Evolutionary conservation across 2,888 invertebrate species (phyloP).

Genomic region (Catocala nupta): DNA sequence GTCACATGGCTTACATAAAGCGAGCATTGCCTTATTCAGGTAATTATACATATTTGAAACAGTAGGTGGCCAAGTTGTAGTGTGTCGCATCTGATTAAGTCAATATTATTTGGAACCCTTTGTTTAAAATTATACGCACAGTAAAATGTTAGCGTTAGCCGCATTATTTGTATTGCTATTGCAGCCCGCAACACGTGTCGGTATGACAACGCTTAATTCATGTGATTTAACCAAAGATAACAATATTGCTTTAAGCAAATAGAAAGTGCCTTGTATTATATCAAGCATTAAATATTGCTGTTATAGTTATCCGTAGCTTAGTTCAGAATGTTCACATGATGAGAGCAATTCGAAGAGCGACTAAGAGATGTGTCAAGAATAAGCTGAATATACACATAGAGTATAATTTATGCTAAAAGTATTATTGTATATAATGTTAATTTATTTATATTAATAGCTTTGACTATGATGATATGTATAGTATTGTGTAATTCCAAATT

Average conservation of each 20-base stretch:
- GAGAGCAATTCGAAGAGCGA: constrained; percentile 19
- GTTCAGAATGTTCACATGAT: constrained; percentile 34
- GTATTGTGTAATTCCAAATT: constrained; percentile 59
- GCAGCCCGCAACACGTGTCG: constrained; percentile 4
- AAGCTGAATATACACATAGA: constrained; percentile 31
- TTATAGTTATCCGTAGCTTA: constrained; percentile 34
- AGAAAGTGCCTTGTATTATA: constrained; percentile 43
- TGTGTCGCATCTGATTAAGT: no score
- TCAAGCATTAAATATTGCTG: constrained; percentile 32
- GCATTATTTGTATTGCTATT: not conserved
- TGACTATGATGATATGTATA: constrained; percentile 43
- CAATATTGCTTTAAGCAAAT: constrained; percentile 47
- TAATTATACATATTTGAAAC: no score
- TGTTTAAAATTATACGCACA: no score
- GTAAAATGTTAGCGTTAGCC: no score
- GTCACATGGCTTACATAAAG: no score
- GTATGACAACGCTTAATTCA: constrained; percentile 26
- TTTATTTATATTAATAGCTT: constrained; percentile 59
- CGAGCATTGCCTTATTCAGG: no score
- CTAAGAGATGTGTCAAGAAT: constrained; percentile 23
- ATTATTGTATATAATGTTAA: constrained; percentile 49
- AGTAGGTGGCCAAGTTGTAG: no score
- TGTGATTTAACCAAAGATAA: constrained; percentile 52
- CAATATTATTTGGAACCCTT: no score
- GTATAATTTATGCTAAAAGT: constrained; percentile 35